phyloP scores from a whole-genome alignment of 1,140 invertebrate genomes.

The Calephelis virginiensis region DNA sequence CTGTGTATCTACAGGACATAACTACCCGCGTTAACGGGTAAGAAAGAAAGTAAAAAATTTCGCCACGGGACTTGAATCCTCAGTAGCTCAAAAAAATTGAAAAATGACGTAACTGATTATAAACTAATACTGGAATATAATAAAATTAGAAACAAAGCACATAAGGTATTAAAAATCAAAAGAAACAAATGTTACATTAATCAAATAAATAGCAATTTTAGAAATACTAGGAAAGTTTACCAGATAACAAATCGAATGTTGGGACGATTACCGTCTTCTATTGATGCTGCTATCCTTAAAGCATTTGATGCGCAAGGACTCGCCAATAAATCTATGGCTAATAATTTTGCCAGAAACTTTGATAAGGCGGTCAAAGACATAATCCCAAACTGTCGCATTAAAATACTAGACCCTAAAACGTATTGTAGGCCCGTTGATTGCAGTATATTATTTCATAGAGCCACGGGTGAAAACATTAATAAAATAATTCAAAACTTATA shows the following conservation, averaged over 20 bases:
- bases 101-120: too few species aligned
- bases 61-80: too few species aligned
- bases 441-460: conserved; percentile 34
- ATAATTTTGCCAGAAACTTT: conserved; percentile 33
- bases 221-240: conserved; percentile 12
- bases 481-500: conserved; percentile 33
- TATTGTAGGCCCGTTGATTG: conserved; percentile 17
- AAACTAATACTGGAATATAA: too few species aligned
- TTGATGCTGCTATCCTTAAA: not conserved
- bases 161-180: conserved; percentile 36
- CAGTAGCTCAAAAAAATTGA: too few species aligned
- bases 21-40: too few species aligned
- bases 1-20: too few species aligned
- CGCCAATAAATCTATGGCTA: conserved; percentile 21
- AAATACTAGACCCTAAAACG: not conserved
- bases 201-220: conserved; percentile 33
- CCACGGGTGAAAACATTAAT: conserved; percentile 21
- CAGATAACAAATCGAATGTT: not conserved
- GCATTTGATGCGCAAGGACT: not conserved
- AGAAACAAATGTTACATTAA: conserved; percentile 35
- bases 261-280: not conserved
- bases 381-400: conserved; percentile 26
- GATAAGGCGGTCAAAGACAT: conserved; percentile 24
- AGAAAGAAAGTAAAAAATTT: too few species aligned
- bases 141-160: conserved; percentile 37